Evolutionary conservation across 2,797 vertebrate genomes (phyloP).

Genomic region (Peromyscus attwateri): DNA sequence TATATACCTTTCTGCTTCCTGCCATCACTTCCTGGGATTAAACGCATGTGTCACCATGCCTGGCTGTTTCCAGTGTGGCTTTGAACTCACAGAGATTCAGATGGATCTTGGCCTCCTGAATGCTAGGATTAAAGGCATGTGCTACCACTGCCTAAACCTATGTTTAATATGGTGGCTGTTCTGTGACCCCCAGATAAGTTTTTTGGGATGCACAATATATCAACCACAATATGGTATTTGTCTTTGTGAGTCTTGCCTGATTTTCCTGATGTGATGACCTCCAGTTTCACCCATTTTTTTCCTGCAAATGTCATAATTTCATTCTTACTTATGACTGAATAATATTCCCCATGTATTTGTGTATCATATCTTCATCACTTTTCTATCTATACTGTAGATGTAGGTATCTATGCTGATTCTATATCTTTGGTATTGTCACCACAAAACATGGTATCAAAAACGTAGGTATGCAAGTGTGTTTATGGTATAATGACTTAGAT

Average conservation of each 20-base stretch:
- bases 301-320: neutral
- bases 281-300: neutral
- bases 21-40: too few relatives aligned
- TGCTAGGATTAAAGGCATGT: too few relatives aligned
- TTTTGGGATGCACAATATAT: too few relatives aligned
- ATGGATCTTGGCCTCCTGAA: too few relatives aligned
- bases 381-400: neutral
- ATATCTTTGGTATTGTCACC: neutral
- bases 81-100: too few relatives aligned
- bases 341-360: neutral
- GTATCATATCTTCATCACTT: neutral
- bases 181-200: too few relatives aligned
- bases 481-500: neutral
- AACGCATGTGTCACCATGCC: too few relatives aligned
- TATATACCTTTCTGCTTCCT: too few relatives aligned
- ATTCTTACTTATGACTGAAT: neutral
- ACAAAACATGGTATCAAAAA: neutral
- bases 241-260: neutral
- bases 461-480: neutral
- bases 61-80: too few relatives aligned
- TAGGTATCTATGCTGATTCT: neutral
- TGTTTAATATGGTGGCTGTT: too few relatives aligned
- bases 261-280: neutral
- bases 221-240: neutral
- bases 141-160: too few relatives aligned